Conservation (phyloP, 2,888 invertebrate species). For the Sesia bembeciformis region DNA sequence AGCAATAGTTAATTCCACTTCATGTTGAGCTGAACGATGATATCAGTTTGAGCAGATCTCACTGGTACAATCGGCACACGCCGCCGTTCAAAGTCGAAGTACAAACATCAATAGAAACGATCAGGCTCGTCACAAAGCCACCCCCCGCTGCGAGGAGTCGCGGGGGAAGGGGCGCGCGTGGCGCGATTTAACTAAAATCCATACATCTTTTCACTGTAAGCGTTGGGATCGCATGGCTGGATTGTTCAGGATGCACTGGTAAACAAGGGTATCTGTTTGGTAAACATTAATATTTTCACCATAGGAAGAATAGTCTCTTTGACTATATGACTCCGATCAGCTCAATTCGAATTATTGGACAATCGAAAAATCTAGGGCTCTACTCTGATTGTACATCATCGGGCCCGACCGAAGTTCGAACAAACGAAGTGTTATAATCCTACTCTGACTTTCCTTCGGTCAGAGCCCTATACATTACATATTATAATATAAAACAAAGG, state of each 20-base stretch:
- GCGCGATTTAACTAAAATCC: constrained; percentile 21
- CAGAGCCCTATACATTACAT: no score
- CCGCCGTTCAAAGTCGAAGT: not conserved
- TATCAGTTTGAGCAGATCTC: not conserved
- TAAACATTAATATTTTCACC: not conserved
- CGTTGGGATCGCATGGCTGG: constrained; percentile 7
- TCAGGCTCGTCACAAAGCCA: constrained; percentile 1
- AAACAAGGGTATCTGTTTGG: not conserved
- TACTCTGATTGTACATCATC: no score
- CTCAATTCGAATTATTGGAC: no score
- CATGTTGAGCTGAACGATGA: not conserved
- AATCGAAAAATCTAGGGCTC: no score
- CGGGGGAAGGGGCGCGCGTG: constrained; percentile 14
- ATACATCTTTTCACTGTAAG: constrained; percentile 13
- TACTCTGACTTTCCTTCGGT: no score
- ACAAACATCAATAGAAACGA: constrained; percentile 5
- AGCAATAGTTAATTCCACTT: not conserved
- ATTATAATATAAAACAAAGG: no score
- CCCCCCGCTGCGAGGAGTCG: not conserved
- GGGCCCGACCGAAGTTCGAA: no score
- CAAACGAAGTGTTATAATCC: no score
- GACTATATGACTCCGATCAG: no score
- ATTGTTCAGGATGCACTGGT: constrained; percentile 8
- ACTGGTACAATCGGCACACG: not conserved
- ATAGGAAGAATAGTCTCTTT: no score